phyloP scores from a whole-genome alignment of 2,888 invertebrate genomes.

The Cheilosia vulpina region DNA sequence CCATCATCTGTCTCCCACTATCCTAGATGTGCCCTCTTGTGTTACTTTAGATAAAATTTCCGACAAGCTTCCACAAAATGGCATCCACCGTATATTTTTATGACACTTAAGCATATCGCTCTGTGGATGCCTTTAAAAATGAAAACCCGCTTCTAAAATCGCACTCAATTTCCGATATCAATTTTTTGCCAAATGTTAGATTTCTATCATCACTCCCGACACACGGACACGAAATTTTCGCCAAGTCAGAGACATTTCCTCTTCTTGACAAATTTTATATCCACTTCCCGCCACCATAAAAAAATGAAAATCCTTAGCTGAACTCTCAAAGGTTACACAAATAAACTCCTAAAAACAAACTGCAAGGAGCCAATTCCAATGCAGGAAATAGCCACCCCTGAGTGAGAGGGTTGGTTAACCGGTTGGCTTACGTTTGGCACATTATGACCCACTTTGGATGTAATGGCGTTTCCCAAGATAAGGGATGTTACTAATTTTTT shows the following conservation, averaged over 20 bases:
- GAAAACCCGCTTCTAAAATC: neutral
- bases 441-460: constrained; percentile 38
- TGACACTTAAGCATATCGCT: too few species aligned
- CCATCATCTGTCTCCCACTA: too few species aligned
- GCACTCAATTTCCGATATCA: constrained; percentile 15
- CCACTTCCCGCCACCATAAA: too few species aligned
- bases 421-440: constrained; percentile 10
- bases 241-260: neutral
- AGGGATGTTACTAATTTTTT: constrained; percentile 7
- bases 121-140: too few species aligned
- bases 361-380: neutral
- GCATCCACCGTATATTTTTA: too few species aligned
- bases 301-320: too few species aligned
- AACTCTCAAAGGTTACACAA: constrained; percentile 47
- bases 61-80: too few species aligned
- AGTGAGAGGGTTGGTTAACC: constrained; percentile 19
- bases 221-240: neutral
- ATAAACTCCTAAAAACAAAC: constrained; percentile 25
- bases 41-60: too few species aligned
- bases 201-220: neutral
- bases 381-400: constrained; percentile 4
- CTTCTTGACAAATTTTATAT: neutral
- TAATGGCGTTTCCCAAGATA: constrained; percentile 28
- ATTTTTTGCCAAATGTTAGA: neutral
- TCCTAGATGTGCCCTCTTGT: too few species aligned